Evolutionary conservation across 1,140 invertebrate species (phyloP), one percentile per base, ranked within the genome.

Genomic region (Cotesia vestalis): DNA sequence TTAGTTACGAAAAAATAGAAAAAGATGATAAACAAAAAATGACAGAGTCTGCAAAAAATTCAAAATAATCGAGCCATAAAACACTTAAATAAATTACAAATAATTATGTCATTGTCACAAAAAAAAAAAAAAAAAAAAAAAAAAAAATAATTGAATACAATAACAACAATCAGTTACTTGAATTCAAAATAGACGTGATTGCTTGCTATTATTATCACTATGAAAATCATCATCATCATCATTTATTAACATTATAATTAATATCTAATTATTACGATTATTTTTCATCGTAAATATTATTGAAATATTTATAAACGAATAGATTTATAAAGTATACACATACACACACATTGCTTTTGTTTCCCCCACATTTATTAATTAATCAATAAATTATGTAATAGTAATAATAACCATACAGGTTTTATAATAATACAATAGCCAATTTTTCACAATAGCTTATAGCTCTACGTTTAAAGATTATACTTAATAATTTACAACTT

Each of bases 381-480:
- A 77, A 81, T 80, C 79, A 68, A 79, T 79, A 83, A 72, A 78
- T 76, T 81, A 83, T 75, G 78, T 80, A 79, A 86, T 87, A 86
- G 85, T 62, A 71, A 55, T 61, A 61, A 70, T 70, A 70, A 52
- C 20, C 55, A 36, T 60, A 61, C 69, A 71, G 20, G 35, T 71
- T 71, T 71, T 75, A 74, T 27, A 27, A 27, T 27, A 27, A 71
- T 78, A 78, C 74, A 46, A 46, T 46, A 75, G 77, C 77, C 76
- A 77, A 79, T 78, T 79, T 55, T 73, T 75, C 71, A 76, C 76
- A 76, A 80, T 81, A 81, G 77, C 76, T 83, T 77, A 73, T 66
- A 71, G 59, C 53, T 55, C 12, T 71, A 64, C 53, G 60, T 73
- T n/a, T 12, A 60, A 27, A 35, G 12, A 55, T n/a, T n/a, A 9